Conservation (phyloP, 23 tunicate species). For the Phallusia fumigata region DNA sequence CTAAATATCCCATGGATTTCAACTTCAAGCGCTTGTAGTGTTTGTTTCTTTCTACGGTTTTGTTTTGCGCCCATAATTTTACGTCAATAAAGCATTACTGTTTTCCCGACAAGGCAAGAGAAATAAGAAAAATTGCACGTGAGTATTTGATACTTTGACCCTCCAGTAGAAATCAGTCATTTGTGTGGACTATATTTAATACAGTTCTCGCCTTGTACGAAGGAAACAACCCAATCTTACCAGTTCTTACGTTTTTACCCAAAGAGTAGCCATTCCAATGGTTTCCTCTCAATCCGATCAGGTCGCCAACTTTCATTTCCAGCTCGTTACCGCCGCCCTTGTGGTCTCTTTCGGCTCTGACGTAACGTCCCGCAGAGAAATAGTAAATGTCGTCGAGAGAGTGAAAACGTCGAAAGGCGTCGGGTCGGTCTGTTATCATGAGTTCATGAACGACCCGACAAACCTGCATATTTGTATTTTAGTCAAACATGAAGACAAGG, state of each 20-base stretch:
- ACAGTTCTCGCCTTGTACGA: slow-evolving; percentile 27
- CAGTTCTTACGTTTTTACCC: slow-evolving; percentile 64
- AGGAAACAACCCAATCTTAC: slow-evolving; percentile 61
- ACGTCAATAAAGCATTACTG: no score
- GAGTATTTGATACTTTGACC: no score
- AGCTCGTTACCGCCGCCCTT: slow-evolving; percentile 34
- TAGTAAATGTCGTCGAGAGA: slow-evolving; percentile 92
- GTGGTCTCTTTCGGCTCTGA: slow-evolving; percentile 45
- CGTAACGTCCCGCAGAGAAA: slow-evolving; percentile 74
- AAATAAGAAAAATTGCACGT: no score
- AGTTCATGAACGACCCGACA: slow-evolving; percentile 83
- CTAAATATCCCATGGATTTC: neutral
- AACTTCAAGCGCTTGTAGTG: neutral
- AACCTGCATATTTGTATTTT: slow-evolving; percentile 51
- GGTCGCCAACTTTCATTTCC: slow-evolving; percentile 62
- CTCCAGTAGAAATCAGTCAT: no score
- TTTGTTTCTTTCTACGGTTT: neutral
- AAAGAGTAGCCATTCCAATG: slow-evolving; percentile 93
- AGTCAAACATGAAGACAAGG: neutral
- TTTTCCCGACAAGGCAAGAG: no score
- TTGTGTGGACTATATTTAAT: neutral
- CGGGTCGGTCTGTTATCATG: slow-evolving; percentile 85
- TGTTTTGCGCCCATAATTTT: no score
- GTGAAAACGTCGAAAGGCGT: slow-evolving; percentile 48
- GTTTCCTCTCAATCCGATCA: slow-evolving; percentile 72